Evolutionary conservation across 2,797 vertebrate genomes (phyloP).

Genomic region (Tachyglossus aculeatus): DNA sequence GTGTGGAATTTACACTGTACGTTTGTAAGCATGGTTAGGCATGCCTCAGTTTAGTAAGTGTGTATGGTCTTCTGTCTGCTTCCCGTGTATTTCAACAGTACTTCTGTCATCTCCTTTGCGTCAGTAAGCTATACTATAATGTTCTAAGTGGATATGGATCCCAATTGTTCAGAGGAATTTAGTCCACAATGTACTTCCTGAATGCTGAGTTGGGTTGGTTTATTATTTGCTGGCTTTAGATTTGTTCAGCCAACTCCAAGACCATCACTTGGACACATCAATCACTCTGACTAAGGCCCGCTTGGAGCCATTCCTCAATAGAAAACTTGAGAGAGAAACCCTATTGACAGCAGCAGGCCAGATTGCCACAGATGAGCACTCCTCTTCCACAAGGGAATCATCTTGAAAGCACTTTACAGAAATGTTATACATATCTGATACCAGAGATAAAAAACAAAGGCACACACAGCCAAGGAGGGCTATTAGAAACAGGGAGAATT

Average conservation of each 20-base stretch:
- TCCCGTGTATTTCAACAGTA: slow-evolving; percentile 23
- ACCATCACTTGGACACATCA: rapidly evolving
- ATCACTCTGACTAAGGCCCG: background rate
- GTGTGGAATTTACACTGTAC: no score
- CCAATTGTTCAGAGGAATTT: background rate
- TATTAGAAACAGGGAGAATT: no score
- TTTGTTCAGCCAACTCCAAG: slow-evolving; percentile 15
- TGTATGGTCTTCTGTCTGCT: background rate
- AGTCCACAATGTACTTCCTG: background rate
- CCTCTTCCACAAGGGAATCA: background rate
- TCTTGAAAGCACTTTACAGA: background rate
- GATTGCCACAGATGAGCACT: background rate
- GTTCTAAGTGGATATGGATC: slow-evolving; percentile 24
- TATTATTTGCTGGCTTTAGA: slow-evolving; percentile 3
- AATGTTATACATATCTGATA: background rate
- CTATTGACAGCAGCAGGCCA: background rate
- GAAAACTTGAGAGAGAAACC: slow-evolving; percentile 19
- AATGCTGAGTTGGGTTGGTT: slow-evolving; percentile 6
- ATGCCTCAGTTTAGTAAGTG: background rate
- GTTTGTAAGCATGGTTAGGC: background rate
- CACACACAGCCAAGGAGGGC: background rate
- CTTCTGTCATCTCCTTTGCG: slow-evolving; percentile 2
- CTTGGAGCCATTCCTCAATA: slow-evolving; percentile 6
- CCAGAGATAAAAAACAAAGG: background rate
- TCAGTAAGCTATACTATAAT: background rate